Conservation (phyloP, 2,113 vertebrate species). For the Seriola aureovittata region DNA sequence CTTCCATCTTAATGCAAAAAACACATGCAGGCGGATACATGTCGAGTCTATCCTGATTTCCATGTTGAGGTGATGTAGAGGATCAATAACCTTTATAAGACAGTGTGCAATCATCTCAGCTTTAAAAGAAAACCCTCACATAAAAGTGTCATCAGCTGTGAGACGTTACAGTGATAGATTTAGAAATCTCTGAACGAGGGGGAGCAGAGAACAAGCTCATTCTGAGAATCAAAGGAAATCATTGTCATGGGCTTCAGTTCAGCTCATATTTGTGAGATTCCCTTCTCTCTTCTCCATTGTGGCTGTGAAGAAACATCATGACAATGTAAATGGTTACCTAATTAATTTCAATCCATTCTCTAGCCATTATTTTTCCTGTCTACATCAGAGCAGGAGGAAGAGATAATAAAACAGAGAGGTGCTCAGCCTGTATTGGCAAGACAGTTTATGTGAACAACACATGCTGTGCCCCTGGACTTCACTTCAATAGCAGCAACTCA, state of each 20-base stretch:
- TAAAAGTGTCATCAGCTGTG: background rate
- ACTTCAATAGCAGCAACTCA: background rate
- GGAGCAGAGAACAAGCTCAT: background rate
- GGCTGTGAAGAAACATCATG: background rate
- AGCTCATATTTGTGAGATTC: background rate
- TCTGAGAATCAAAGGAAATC: slow-evolving; percentile 6
- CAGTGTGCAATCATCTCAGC: background rate
- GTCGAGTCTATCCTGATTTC: background rate
- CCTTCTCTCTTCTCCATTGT: background rate
- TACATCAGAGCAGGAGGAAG: background rate
- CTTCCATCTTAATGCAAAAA: background rate
- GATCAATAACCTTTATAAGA: slow-evolving; percentile 7
- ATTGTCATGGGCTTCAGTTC: background rate
- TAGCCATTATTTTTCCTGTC: background rate
- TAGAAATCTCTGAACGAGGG: background rate
- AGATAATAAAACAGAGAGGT: background rate
- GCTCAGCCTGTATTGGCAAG: slow-evolving; percentile 1
- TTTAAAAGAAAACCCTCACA: background rate
- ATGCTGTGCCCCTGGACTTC: background rate
- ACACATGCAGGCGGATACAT: background rate
- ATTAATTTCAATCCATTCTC: background rate
- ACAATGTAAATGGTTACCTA: background rate
- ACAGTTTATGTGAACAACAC: background rate
- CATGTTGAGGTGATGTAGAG: background rate
- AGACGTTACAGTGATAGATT: background rate